Conservation (phyloP, 2,113 vertebrate species). For the Gallinago jamesoni region DNA sequence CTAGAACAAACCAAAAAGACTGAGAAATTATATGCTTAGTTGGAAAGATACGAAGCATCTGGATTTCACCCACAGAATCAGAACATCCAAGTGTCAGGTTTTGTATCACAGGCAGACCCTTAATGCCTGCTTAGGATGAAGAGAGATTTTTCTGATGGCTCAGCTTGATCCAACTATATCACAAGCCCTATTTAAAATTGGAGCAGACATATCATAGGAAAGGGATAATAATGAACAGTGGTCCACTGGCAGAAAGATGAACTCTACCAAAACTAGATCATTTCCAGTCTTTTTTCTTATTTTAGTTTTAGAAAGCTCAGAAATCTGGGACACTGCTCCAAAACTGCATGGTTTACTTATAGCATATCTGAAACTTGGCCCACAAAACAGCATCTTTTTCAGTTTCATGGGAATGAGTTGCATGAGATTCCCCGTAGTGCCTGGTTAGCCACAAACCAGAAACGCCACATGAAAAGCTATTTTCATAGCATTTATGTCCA, state of each 20-base stretch:
- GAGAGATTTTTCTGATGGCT: neutral
- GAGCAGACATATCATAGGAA: neutral
- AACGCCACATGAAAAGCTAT: neutral
- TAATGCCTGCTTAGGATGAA: neutral
- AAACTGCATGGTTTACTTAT: neutral
- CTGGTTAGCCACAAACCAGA: neutral
- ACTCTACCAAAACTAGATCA: neutral
- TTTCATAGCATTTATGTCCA: neutral
- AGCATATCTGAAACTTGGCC: neutral
- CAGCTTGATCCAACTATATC: neutral
- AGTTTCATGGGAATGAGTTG: neutral
- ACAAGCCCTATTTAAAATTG: neutral
- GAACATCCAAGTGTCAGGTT: neutral
- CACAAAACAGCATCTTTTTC: neutral
- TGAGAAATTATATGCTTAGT: fast-evolving
- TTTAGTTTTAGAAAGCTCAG: slow-evolving; percentile 4
- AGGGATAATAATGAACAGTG: neutral
- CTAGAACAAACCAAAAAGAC: neutral
- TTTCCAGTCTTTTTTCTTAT: neutral
- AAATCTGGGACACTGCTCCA: neutral
- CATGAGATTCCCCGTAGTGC: neutral
- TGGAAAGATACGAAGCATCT: neutral
- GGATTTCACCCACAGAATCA: neutral
- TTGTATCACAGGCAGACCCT: neutral
- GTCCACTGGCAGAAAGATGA: neutral